Base-by-base conservation (phyloP, 2,113 vertebrate genomes). In the Pterocles burchelli region DNA sequence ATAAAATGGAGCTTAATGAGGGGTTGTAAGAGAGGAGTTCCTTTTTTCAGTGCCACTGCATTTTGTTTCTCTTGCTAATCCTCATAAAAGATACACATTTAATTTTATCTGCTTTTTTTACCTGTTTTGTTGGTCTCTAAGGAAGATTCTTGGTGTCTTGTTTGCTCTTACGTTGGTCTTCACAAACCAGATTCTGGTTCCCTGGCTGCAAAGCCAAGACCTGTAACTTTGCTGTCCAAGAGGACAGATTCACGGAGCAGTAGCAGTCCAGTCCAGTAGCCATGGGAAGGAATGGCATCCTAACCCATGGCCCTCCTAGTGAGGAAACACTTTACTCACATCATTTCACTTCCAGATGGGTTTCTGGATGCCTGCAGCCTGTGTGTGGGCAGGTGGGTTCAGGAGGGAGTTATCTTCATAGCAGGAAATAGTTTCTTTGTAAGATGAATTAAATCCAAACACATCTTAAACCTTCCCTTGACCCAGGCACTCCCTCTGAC, bases 311-410 rank as follows among this genome's bases (percentile, higher is more conserved):
- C 89, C 94, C 91, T 97, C 93, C 85, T 95, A 85, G 57, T 93
- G 89, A 94, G 96, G 95, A 97, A 97, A 93, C 89, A 77, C 94
- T 94, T 94, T 68, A 80, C 95, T 97, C 92, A 90, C 90, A 95
- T 93, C 93, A 78, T 92, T 96, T 93, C 80, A 89, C 91, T 93
- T 97, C 96, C 96, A 96, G 96, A 90, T 96, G 96, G 88, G 76
- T 93, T 96, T 94, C 88, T 95, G 93, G 91, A 96, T 95, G 95
- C 91, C 83, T 93, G 88, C 57, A 95, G 96, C 88, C 97, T 97
- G 91, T 97, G 96, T 97, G 96, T 97, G 96, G 96, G 97, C 97
- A 97, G 97, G 95, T 97, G 96, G 95, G 95, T 96, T 96, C 96
- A 95, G 94, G 88, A 95, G 95, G 94, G 95, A 97, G 95, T 96